phyloP scores from a whole-genome alignment of 2,888 invertebrate genomes.

The Vesta saturnalis region DNA sequence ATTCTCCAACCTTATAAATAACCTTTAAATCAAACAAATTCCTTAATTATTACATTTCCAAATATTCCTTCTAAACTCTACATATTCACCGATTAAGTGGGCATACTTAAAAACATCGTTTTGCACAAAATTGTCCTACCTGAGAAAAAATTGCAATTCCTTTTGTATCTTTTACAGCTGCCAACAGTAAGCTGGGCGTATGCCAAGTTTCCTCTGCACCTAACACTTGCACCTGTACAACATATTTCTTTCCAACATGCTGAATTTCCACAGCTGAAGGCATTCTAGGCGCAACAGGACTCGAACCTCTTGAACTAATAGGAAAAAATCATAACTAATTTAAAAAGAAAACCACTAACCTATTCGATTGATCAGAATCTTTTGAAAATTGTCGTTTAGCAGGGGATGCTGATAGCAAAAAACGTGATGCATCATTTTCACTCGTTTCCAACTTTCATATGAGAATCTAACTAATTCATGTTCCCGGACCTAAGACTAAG shows the following conservation, averaged over 20 bases:
- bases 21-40: too few species aligned
- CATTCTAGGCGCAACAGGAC: conserved; percentile 59
- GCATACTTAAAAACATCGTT: too few species aligned
- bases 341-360: conserved; percentile 9
- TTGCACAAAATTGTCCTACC: too few species aligned
- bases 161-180: conserved; percentile 69
- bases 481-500: conserved; percentile 71
- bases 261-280: conserved; percentile 60
- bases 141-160: conserved; percentile 86
- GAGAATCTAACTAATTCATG: conserved; percentile 86
- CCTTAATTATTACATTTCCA: too few species aligned
- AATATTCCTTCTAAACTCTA: too few species aligned
- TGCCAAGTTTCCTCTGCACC: conserved; percentile 90
- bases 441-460: conserved; percentile 84
- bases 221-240: conserved; percentile 78
- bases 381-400: conserved; percentile 84
- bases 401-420: conserved; percentile 90
- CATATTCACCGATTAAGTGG: too few species aligned
- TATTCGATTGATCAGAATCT: conserved; percentile 70
- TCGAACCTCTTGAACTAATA: conserved; percentile 58
- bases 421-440: conserved; percentile 88
- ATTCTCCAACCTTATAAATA: too few species aligned
- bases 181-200: conserved; percentile 82
- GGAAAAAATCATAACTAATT: conserved; percentile 16
- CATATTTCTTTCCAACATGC: conserved; percentile 70